These are phyloP conservation scores for Cerastoderma edule DNA, from an alignment of 2,888 invertebrate species.

Conservation along the genomic window DNA sequence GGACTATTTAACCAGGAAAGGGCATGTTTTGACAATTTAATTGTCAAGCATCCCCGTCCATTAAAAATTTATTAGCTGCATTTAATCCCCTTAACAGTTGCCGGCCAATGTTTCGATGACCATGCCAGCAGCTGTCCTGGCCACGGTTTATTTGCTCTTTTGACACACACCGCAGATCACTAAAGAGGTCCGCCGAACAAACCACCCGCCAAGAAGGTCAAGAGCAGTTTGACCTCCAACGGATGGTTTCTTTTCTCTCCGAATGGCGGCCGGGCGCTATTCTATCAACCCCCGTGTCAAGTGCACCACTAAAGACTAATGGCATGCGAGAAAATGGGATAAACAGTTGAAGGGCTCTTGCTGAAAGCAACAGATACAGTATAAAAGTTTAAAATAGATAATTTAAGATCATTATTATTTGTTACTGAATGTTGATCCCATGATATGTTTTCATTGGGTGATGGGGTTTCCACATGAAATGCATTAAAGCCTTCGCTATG, in stretches of 20 bases:
- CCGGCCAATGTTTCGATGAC: conserved; percentile 34
- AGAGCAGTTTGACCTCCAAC: conserved; percentile 40
- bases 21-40: conserved; percentile 27
- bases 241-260: conserved; percentile 2
- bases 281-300: conserved; percentile 8
- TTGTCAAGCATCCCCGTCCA: conserved; percentile 20
- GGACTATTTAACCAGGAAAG: conserved; percentile 7
- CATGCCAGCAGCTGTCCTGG: conserved; percentile 46
- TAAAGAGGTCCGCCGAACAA: conserved; percentile 28
- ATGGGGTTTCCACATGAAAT: background rate
- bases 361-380: too few relatives aligned
- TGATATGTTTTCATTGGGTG: background rate
- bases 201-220: conserved; percentile 51
- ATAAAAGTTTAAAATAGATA: too few relatives aligned
- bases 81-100: conserved; percentile 40
- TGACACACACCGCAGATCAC: conserved; percentile 36
- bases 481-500: too few relatives aligned
- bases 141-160: conserved; percentile 53
- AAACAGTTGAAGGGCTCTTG: too few relatives aligned
- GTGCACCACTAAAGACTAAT: background rate
- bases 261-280: background rate
- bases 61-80: conserved; percentile 37
- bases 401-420: too few relatives aligned
- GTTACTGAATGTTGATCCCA: background rate
- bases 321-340: background rate